phyloP scores from a whole-genome alignment of 2,113 vertebrate genomes.

The Ceuthmochares aereus region DNA sequence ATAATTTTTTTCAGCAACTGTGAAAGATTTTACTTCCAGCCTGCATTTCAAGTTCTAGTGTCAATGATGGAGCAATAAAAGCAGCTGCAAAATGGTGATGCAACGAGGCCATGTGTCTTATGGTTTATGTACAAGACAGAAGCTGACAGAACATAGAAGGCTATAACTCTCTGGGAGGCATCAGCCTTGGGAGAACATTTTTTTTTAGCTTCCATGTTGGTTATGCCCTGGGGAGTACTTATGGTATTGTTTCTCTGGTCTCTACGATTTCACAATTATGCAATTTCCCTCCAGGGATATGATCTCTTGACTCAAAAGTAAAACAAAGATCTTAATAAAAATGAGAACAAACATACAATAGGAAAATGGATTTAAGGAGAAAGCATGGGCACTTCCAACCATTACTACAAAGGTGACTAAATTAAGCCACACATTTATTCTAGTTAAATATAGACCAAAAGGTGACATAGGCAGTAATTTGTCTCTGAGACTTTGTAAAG shows the following conservation, averaged over 20 bases:
- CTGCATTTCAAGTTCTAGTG: neutral
- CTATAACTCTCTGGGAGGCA: neutral
- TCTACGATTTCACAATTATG: constrained; percentile 45
- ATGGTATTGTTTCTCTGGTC: constrained; percentile 26
- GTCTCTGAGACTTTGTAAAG: neutral
- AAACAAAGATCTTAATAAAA: constrained; percentile 20
- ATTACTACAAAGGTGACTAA: neutral
- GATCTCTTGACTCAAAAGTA: constrained; percentile 3
- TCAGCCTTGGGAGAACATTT: neutral
- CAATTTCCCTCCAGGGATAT: neutral
- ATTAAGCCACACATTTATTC: neutral
- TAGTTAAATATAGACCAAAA: neutral
- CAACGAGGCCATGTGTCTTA: constrained; percentile 19
- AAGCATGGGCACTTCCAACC: neutral
- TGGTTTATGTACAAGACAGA: constrained; percentile 48
- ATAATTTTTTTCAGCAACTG: neutral
- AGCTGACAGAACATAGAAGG: constrained; percentile 1
- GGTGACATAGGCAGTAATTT: neutral
- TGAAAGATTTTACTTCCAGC: constrained; percentile 5
- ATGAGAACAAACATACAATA: neutral
- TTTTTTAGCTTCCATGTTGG: constrained; percentile 19
- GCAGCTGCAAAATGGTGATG: constrained; percentile 29
- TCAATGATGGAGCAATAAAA: constrained; percentile 37
- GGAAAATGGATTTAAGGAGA: neutral
- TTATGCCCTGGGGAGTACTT: neutral